Evolutionary conservation across 2,797 vertebrate genomes (phyloP), one percentile per base, ranked within the genome.

Genomic region (Austrolebias charrua): DNA sequence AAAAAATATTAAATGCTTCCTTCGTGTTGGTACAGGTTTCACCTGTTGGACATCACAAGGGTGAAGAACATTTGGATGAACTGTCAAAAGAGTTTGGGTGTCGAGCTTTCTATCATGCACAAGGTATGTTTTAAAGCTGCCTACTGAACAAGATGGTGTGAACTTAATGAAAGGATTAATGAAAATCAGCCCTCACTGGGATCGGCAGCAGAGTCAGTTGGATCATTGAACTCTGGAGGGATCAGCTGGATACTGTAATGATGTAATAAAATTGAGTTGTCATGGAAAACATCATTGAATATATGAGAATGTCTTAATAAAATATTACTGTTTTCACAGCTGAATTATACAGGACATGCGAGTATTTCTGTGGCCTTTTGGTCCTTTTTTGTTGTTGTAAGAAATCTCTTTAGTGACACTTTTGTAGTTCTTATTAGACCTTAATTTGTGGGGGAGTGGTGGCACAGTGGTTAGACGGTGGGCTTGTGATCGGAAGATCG

Each of bases 201-300:
- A 55, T 63, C 51, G 55, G 48, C 44, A 44, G 65, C 43, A n/a
- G 63, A 65, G 59, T 67, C 18, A 16, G 33, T 16, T 59, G 35
- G 58, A 66, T 66, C 45, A 60, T 43, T 40, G 52, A 75, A 69
- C 79, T 73, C 60, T 49, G 38, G 40, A 64, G 15, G 31, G 48
- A 63, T 66, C 60, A 47, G 59, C 58, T 60, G 71, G 53, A 24
- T 33, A n/a, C n/a, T n/a, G n/a, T n/a, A 60, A 60, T 60, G 60
- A 78, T 73, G 55, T 76, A 78, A 77, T 79, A 77, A 54, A 29
- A 69, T 31, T 6, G 7, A 40, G 86, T 83, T 81, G 83, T 78
- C 74, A 86, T 80, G 69, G 81, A 4, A 94, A 93, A 78, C 87
- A 88, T 40, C 38, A 2, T 2, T 40, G 38, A 40, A 9, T 11